Base-by-base conservation (phyloP, 2,888 invertebrate species). In the Callinectes sapidus region DNA sequence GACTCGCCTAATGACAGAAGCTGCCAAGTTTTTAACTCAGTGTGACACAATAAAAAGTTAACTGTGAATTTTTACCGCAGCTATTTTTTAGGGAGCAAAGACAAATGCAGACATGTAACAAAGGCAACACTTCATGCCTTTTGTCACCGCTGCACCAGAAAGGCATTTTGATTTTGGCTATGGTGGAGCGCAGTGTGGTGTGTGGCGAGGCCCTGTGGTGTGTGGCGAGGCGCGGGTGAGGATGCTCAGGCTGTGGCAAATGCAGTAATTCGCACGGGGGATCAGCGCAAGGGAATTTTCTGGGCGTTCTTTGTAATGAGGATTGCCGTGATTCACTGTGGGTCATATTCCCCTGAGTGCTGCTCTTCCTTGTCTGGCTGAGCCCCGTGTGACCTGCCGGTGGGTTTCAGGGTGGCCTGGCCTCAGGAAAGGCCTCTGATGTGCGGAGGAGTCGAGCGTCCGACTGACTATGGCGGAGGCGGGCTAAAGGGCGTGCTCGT, bases 401-500 rank as follows among this genome's bases (percentile, higher is more conserved):
- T 28, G 90, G 35, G 18, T 28, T 81, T 23, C 77, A 85, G 54
- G n/a, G 54, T 89, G 66, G 61, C n/a, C 42, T 3, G 87, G n/a
- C 13, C 42, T 42, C 54, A 90, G 90, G 54, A 81, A 48, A 81
- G 81, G 32, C 32, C 81, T 81, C 18, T 81, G 81, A 35, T 87
- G n/a, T 87, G 87, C 42, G 32, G 81, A 81, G 81, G 35, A 88
- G 61, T 23, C 18, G 61, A 28, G 81, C 48, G 90, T 77, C 77
- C 35, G 90, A 42, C 48, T 39, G 66, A 39, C 35, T 48, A 66
- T 35, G 85, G 85, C 86, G 90, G 90, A 42, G 90, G 85, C 90
- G 54, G 54, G 85, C n/a, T 48, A 16, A 54, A 81, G 90, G 90
- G 90, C 28, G 54, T 55, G 90, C 89, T 89, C 87, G 87, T 91